Base-by-base conservation (phyloP, 2,888 invertebrate genomes). In the Scaptomyza cyrtandrae region DNA sequence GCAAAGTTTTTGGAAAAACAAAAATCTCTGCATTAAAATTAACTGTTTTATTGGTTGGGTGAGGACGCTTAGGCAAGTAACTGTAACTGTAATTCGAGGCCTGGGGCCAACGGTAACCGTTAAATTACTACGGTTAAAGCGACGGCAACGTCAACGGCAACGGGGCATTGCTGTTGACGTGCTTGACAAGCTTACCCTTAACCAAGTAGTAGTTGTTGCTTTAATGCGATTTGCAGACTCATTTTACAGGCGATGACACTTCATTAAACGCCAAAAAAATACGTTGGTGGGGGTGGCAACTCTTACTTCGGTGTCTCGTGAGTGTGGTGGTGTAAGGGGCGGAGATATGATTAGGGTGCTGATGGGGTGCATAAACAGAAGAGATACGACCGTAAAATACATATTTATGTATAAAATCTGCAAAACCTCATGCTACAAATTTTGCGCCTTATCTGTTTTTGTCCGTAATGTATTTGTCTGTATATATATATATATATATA, bases 181-280 rank as follows among this genome's bases (percentile, higher is more conserved):
- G 64, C 53, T 60, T 84, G 81, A 76, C 83, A 82, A 73, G 73
- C 71, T 87, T 76, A 80, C 84, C 85, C 81, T 71, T 76, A 84
- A 77, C 76, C 71, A 56, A 80, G 16, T 5, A 39, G 78, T 84
- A 84, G 75, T 81, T 77, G 68, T 35, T 50, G 41, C 69, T 87
- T 81, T 88, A 89, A 87, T 89, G 71, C 88, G 86, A 88, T 88
- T 88, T 89, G 82, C 86, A 80, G 87, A 86, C 89, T 86, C 87
- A 89, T 89, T 89, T 88, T 89, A 88, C 88, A 87, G 88, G 80
- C 89, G 87, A 88, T 89, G 87, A 88, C 87, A 88, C 87, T 88
- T 88, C 89, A 88, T 88, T 88, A 89, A 86, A 87, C 74, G 86
- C 69, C 78, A 80, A 86, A 79, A 67, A 72, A 41, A 4, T n/a